These are phyloP conservation scores for Dolichotis patagonum DNA, from an alignment of 2,113 vertebrate genomes.

Conservation along the genomic window DNA sequence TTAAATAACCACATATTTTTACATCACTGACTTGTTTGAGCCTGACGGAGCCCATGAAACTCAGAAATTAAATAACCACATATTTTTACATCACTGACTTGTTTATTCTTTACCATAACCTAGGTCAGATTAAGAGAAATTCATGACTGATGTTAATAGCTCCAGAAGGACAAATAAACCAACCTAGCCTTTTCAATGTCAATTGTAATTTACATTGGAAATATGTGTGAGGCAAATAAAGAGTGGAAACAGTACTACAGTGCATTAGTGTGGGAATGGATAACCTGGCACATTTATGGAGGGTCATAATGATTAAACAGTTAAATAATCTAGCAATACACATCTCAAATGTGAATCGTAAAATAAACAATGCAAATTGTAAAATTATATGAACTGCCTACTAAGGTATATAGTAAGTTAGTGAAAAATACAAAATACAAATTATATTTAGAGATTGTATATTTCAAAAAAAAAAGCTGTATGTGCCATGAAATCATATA, in stretches of 20 bases:
- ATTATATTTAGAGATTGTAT: not conserved
- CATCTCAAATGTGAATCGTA: not conserved
- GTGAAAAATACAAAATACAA: not conserved
- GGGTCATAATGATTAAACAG: not conserved
- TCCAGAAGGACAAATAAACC: not conserved
- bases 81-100: not conserved
- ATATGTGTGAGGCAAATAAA: not conserved
- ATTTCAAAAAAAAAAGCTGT: not conserved
- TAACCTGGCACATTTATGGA: not conserved
- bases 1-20: not conserved
- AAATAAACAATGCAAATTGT: not conserved
- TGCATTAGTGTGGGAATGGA: not conserved
- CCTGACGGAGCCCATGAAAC: not conserved
- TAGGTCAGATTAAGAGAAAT: conserved; percentile 39
- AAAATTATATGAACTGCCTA: conserved; percentile 17
- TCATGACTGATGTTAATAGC: not conserved
- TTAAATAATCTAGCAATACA: not conserved
- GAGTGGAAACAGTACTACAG: not conserved
- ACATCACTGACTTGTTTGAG: not conserved
- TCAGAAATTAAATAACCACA: not conserved
- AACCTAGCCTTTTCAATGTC: not conserved
- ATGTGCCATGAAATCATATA: not conserved
- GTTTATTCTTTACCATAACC: conserved; percentile 2
- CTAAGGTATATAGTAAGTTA: not conserved
- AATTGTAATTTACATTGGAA: conserved; percentile 43